phyloP scores from a whole-genome alignment of 2,888 invertebrate genomes.

The Melipona beecheii region DNA sequence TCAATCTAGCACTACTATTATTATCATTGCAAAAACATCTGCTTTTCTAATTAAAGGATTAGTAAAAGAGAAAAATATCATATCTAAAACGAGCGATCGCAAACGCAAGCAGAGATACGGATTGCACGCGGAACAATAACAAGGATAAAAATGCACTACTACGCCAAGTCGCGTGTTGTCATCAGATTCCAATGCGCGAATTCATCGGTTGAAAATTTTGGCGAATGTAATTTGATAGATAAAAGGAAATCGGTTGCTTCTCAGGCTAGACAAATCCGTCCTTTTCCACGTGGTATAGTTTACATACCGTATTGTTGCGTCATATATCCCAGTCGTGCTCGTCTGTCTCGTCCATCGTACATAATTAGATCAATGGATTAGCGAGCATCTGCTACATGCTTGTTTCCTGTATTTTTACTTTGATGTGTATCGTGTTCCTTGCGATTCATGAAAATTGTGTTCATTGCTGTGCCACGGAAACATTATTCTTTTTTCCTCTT shows the following conservation, averaged over 20 bases:
- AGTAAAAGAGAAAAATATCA: not conserved
- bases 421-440: not conserved
- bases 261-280: conserved; percentile 16
- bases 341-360: conserved; percentile 58
- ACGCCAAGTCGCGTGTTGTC: not conserved
- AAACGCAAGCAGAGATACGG: not conserved
- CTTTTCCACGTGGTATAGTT: conserved; percentile 64
- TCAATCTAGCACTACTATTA: no score
- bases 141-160: not conserved
- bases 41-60: not conserved
- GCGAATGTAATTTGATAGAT: not conserved
- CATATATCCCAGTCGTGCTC: conserved; percentile 40
- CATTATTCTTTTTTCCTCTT: not conserved
- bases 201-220: conserved; percentile 11
- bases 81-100: not conserved
- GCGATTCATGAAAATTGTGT: not conserved
- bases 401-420: conserved; percentile 8
- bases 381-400: conserved; percentile 12
- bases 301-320: conserved; percentile 59
- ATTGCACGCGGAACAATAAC: not conserved
- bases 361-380: conserved; percentile 66
- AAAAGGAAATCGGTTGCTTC: conserved; percentile 15
- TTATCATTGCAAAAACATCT: not conserved
- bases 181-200: not conserved
- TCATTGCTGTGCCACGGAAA: not conserved